These are phyloP conservation scores for Orthosia gothica DNA, from an alignment of 2,888 invertebrate species.

Conservation along the genomic window DNA sequence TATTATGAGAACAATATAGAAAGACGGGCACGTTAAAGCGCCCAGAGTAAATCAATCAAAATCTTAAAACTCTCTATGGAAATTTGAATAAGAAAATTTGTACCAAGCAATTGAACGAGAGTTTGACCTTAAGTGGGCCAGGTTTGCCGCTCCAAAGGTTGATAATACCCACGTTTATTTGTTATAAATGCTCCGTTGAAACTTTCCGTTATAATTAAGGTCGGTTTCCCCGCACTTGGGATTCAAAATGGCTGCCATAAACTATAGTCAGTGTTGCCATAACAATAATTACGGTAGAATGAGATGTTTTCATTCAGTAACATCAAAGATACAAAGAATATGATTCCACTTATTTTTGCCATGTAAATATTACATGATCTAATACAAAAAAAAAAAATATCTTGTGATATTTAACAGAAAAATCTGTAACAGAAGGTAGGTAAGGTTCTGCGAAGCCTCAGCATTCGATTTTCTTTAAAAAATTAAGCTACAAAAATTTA, in stretches of 20 bases:
- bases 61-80: too few species aligned
- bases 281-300: background rate
- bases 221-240: background rate
- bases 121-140: background rate
- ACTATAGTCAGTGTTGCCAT: background rate
- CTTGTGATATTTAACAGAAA: too few species aligned
- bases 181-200: background rate
- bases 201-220: background rate
- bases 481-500: too few species aligned
- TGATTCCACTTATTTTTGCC: background rate
- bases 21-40: background rate
- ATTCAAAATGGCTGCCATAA: constrained; percentile 5
- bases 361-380: background rate
- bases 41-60: background rate
- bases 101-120: too few species aligned
- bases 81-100: background rate
- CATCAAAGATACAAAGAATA: background rate
- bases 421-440: too few species aligned
- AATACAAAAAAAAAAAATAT: too few species aligned
- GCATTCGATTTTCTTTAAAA: too few species aligned
- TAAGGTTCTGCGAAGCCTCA: too few species aligned
- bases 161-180: background rate
- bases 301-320: background rate
- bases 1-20: background rate
- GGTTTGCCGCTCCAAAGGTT: background rate